Evolutionary conservation across 2,888 invertebrate species (phyloP), one percentile per base, ranked within the genome.

Genomic region (Amblyjoppa fuscipennis): DNA sequence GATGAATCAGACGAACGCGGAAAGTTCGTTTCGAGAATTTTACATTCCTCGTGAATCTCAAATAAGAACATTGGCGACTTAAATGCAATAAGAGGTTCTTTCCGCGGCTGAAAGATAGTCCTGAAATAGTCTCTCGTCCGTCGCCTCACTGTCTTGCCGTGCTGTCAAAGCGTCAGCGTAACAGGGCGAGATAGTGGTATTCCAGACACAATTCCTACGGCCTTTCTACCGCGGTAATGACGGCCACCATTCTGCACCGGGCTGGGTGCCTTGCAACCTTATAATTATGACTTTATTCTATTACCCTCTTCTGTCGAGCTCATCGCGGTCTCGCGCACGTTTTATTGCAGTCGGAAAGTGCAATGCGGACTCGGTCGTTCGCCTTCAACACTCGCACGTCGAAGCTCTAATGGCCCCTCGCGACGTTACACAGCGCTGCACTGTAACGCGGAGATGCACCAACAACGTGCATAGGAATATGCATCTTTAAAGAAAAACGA

Each of bases 251-350:
- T 38, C 61, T 84, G 87, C 88, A 86, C 88, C 87, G 83, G 75
- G 83, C 84, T 64, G 76, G 66, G 66, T 66, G 53, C 66, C 76
- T 76, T 51, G 49, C 85, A 89, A 91, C 90, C 91, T 92, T 89
- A 87, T 92, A 91, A 92, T 92, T 92, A 92, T 89, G 89, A 87
- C 89, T 90, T 89, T 89, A 88, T 91, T 91, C 91, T 91, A 91
- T 91, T 91, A 91, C 88, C 87, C 88, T 75, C 61, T 61, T 49
- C 75, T 75, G 75, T 64, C 64, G 75, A 34, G 75, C 75, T 75
- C 75, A 75, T 75, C 75, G 49, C 64, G 64, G 64, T 45, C 45
- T 61, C 64, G 81, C 86, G 83, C 76, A 84, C 87, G 77, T 69
- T 85, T 85, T 78, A 90, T 89, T 90, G 88, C 88, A 74, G 87